phyloP scores from a whole-genome alignment of 2,888 invertebrate genomes.

The Macropis europaea region DNA sequence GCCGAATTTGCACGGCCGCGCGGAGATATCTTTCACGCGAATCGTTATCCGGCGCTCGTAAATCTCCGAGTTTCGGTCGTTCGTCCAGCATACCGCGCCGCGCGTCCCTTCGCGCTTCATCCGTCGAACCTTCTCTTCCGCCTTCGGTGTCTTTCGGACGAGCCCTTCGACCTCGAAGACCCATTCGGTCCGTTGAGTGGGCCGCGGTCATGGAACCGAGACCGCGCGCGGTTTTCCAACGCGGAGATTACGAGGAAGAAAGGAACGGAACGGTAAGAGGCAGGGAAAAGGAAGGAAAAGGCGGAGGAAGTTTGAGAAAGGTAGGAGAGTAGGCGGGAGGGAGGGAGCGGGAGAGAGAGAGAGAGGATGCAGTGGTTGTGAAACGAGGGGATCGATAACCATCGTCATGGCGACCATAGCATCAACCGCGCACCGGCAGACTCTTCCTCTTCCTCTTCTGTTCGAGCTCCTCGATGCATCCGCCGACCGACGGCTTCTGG shows the following conservation, averaged over 20 bases:
- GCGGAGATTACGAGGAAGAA: neutral
- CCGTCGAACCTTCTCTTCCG: neutral
- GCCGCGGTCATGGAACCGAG: too few relatives aligned
- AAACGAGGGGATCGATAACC: constrained; percentile 69
- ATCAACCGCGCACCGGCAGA: constrained; percentile 59
- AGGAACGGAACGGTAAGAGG: neutral
- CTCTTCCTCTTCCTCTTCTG: constrained; percentile 28
- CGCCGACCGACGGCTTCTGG: neutral
- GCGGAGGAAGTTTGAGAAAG: neutral
- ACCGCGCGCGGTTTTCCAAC: neutral
- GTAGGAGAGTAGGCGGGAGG: neutral
- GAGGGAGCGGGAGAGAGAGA: neutral
- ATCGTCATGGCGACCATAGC: constrained; percentile 73
- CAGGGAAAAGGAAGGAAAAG: neutral
- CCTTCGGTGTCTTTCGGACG: too few relatives aligned
- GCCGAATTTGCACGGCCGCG: constrained; percentile 29
- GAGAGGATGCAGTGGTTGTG: constrained; percentile 23
- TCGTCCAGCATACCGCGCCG: neutral
- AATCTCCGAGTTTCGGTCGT: neutral
- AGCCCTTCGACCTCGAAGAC: too few relatives aligned
- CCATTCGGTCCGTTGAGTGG: too few relatives aligned
- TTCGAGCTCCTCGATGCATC: neutral
- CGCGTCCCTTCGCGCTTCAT: neutral
- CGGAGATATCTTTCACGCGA: constrained; percentile 28
- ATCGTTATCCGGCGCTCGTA: neutral